Conservation (phyloP, 2,113 vertebrate species). For the Rhinoptilus africanus region DNA sequence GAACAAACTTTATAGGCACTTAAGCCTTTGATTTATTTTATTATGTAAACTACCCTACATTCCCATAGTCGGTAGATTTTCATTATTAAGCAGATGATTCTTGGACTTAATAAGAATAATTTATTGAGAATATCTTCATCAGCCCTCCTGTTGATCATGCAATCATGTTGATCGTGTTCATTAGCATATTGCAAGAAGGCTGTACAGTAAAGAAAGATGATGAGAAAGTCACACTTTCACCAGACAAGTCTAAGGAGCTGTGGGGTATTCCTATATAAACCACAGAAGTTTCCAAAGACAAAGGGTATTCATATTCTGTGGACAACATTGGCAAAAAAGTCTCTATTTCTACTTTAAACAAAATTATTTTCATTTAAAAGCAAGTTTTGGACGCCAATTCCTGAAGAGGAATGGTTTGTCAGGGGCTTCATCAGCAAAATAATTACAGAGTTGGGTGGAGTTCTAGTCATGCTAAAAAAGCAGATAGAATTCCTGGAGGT, state of each 20-base stretch:
- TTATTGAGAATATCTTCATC: background rate
- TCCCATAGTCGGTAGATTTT: background rate
- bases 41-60: background rate
- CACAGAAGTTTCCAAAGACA: background rate
- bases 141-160: background rate
- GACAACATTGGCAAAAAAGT: background rate
- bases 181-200: background rate
- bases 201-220: background rate
- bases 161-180: background rate
- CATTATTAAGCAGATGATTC: background rate
- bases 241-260: background rate
- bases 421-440: background rate
- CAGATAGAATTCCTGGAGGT: background rate
- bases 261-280: background rate
- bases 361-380: background rate
- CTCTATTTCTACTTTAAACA: background rate
- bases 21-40: conserved; percentile 21
- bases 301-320: background rate
- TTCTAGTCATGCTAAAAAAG: background rate
- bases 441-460: background rate
- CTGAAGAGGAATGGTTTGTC: background rate
- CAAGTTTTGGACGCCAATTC: fast-evolving
- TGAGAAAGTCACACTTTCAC: background rate
- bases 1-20: background rate
- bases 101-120: background rate